Evolutionary conservation across 2,797 vertebrate species (phyloP).

Genomic region (Clamator glandarius): DNA sequence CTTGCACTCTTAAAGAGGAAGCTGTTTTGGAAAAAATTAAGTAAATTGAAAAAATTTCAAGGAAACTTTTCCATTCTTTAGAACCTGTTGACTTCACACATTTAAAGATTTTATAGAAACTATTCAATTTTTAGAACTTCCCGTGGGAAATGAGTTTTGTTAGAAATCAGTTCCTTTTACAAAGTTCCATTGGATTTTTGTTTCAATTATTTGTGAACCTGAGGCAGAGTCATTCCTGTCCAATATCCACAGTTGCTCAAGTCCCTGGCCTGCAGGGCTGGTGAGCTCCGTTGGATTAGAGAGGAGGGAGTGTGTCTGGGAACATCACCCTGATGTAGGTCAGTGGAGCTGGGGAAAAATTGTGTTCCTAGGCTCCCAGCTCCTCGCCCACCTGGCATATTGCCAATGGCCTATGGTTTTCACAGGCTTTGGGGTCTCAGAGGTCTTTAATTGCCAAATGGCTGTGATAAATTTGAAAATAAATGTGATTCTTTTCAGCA

Average conservation of each 20-base stretch:
- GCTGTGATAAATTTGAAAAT: neutral
- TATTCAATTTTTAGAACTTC: neutral
- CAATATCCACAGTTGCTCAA: fast-evolving
- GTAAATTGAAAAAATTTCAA: neutral
- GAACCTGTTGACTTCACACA: neutral
- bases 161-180: neutral
- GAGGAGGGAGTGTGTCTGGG: neutral
- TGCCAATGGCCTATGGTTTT: fast-evolving
- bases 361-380: neutral
- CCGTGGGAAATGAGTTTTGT: neutral
- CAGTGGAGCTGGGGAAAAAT: neutral
- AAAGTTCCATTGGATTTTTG: neutral
- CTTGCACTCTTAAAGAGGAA: neutral
- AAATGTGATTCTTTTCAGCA: neutral
- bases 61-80: neutral
- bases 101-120: neutral
- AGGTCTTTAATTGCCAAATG: neutral
- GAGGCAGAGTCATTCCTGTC: neutral
- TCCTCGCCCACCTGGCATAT: fast-evolving
- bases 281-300: neutral
- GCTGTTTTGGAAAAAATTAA: neutral
- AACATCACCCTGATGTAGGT: neutral
- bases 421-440: neutral
- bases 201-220: neutral
- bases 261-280: neutral